Base-by-base conservation (phyloP, 1,140 invertebrate genomes). In the Arion vulgaris region DNA sequence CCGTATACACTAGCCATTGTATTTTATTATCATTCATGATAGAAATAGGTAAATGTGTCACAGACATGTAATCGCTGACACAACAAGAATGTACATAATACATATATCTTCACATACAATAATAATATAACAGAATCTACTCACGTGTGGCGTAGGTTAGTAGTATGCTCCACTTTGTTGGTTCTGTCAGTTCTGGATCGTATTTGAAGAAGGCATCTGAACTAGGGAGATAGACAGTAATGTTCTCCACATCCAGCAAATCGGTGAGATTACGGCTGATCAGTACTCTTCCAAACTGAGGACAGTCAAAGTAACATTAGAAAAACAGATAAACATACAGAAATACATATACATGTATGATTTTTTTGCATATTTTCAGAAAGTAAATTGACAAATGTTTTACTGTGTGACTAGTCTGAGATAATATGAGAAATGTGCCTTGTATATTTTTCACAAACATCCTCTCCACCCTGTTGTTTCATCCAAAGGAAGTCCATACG, bases 171-270 rank as follows among this genome's bases (percentile, higher is more conserved):
- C 77, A 79, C 28, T 39, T 79, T 26, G 32, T 28, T 7, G 39
- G 26, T 34, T 79, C 57, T 13, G 57, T 79, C 7, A 28, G 23
- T 17, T 81, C 66, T 1, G 79, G 72, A 19, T 84, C 77, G 57
- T 83, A 86, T 19, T 51, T 80, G 39, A 84, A 84, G 77, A 83
- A 85, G 39, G 83, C 86, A 17, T 86, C 82, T 45, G 80, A 85
- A 49, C 69, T 82, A 7, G 86, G 85, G 23, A 87, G 83, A 77
- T 84, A 87, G 2, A 86, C 82, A 0, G 86, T 87, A 51, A 87
- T 83, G 76, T 87, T 87, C 53, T 83, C 74, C 0, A 39, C 81
- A 17, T 85, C 49, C 32, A 86, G 83, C 69, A 87, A 41, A 0
- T 51, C 51, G 15, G 83, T 78, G 17, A 87, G 77, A 28, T 71